Base-by-base conservation (phyloP, 2,797 vertebrate species). In the Sebastes steindachneri region DNA sequence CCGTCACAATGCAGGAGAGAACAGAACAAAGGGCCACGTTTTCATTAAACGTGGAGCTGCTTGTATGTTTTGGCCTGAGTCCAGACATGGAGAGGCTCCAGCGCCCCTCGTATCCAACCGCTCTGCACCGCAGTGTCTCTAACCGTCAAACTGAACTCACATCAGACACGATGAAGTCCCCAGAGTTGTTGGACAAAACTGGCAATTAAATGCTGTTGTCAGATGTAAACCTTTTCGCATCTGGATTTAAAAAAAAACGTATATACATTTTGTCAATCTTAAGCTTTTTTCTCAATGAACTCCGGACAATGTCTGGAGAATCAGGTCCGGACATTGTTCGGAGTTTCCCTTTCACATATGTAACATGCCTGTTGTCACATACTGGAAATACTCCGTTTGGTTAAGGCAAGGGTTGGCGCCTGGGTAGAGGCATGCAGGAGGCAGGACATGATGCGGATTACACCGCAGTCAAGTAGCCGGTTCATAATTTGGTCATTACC, bases 1-100 rank as follows among this genome's bases (percentile, higher is more conserved):
- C 69, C 21, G 41, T 84, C 86, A 89, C 73, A 89, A 65, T 84
- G 84, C 68, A 62, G 80, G 54, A 71, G 87, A 81, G 62, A 87
- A 62, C 62, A 14, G 41, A 79, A 69, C 64, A 79, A 77, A 81
- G 76, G 71, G 80, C 79, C 69, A 64, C 37, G 26, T 82, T 92
- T 92, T 92, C 74, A 84, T 86, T 90, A 87, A 88, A 89, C 54
- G 74, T 68, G 54, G 76, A 64, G 73, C 75, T 79, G 71, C 73
- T 80, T 89, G 85, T 93, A 33, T 91, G 58, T 71, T 77, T 92
- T 93, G 90, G 92, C 89, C 66, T 4, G 4, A 57, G 41, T 93
- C 87, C 93, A 93, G 76, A 29, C 69, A 60, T 37, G 1, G 58
- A 86, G 79, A 76, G 86, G 65, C 68, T 84, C 53, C 14, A 63